Percentiles rank a stretch among this genome's conserved stretches.
These are phyloP conservation scores for Platypus cylindrus DNA, from an alignment of 2,888 invertebrate genomes.

Conservation along the genomic window DNA sequence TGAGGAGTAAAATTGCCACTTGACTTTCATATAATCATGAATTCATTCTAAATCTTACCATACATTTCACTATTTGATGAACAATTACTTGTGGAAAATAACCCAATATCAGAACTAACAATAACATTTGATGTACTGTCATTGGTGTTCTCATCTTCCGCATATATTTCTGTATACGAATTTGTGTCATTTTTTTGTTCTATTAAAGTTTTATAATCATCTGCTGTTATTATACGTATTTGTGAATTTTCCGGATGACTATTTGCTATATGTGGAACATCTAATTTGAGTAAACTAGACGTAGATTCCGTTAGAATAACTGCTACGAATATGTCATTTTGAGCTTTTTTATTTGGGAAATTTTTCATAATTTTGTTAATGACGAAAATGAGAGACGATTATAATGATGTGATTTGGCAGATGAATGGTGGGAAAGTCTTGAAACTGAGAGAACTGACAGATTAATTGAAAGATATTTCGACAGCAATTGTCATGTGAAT, in stretches of 20 bases:
- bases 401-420: too few relatives aligned
- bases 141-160: not conserved
- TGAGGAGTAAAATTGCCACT: not conserved
- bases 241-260: slow-evolving; percentile 21
- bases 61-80: slow-evolving; percentile 22
- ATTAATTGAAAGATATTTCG: too few relatives aligned
- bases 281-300: slow-evolving; percentile 26
- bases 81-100: slow-evolving; percentile 22
- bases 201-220: slow-evolving; percentile 16
- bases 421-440: too few relatives aligned
- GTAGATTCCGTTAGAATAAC: slow-evolving; percentile 31
- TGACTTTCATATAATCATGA: not conserved
- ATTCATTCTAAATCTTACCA: slow-evolving; percentile 13
- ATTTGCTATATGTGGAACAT: slow-evolving; percentile 27
- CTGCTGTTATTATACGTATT: slow-evolving; percentile 22
- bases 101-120: slow-evolving; percentile 23
- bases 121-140: slow-evolving; percentile 12
- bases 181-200: slow-evolving; percentile 3
- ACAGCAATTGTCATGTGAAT: too few relatives aligned
- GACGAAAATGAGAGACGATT: slow-evolving; percentile 1
- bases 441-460: too few relatives aligned
- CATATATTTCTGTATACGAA: not conserved
- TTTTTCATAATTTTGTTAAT: slow-evolving; percentile 12
- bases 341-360: slow-evolving; percentile 3
- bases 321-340: slow-evolving; percentile 25